Base-by-base conservation (phyloP, 1,140 invertebrate genomes). In the Platyura marginata region DNA sequence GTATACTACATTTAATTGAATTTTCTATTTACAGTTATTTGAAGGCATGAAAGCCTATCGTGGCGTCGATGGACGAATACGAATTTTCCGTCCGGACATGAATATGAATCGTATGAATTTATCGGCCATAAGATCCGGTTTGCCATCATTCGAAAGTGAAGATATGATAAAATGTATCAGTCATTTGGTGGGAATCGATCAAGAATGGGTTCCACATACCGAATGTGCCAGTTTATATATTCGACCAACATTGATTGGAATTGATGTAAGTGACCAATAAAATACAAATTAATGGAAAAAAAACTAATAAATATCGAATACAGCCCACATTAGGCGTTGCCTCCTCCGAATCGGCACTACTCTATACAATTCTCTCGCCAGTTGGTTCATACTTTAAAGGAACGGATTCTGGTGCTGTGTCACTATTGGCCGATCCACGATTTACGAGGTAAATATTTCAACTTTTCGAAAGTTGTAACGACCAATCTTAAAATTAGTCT, bases 21-120 rank as follows among this genome's bases (percentile, higher is more conserved):
- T 43, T 21, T 46, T 42, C 49, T 50, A 49, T 46, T 67, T 69
- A 44, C 64, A 98, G 90, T 65, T 98, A 43, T 99, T 98, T 57
- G 96, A 99, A 77, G 96, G 96, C 37, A 78, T 98, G 76, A 99
- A 99, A 67, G 93, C 93, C 0, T 98, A 90, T 59, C 73, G 90
- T 55, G 90, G 92, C n/a, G 68, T 75, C 4, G 93, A 98, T 65
- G 84, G 84, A 38, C 84, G 82, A 67, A 88, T 98, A 42, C 70
- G 92, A 48, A 63, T 98, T 47, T 99, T 98, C 63, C 75, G 96
- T 42, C 94, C 95, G 3, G 81, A 95, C 33, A 65, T 92, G 52
- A 98, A 99, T 61, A 92, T 98, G 84, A 71, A 78, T 44, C 69
- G 96, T 48, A 89, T 99, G 87, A 80, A 88, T 49, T 54, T 65